A percentile compares a stretch with the other conserved stretches of the same genome.
Evolutionary conservation across 2,113 vertebrate species (phyloP).

Genomic region (Sigmodon hispidus): DNA sequence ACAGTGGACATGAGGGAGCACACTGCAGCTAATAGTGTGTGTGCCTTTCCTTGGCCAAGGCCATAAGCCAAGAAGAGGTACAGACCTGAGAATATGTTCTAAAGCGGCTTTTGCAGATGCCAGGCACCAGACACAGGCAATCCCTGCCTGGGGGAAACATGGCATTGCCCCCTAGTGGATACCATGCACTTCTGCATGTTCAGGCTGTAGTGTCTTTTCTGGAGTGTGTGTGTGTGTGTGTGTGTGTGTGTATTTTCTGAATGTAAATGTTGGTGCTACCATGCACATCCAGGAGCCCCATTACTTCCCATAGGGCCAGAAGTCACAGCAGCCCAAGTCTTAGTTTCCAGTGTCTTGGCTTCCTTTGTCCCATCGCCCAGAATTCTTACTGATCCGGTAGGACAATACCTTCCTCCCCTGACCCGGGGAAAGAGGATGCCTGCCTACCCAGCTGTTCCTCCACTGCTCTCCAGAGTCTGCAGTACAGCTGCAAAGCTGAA

Average conservation of each 20-base stretch:
- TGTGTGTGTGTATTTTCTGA: not conserved
- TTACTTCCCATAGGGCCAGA: not conserved
- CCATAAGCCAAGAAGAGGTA: not conserved
- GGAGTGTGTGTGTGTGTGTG: not conserved
- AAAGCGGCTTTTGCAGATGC: too few relatives aligned
- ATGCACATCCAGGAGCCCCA: not conserved
- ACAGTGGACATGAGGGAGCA: not conserved
- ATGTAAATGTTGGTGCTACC: not conserved
- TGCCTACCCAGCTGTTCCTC: not conserved
- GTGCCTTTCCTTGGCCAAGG: not conserved
- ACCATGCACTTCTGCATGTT: not conserved
- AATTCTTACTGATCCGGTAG: not conserved
- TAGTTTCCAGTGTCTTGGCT: not conserved
- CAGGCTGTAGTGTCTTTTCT: not conserved
- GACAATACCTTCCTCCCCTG: not conserved
- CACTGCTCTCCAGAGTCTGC: not conserved
- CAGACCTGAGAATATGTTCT: not conserved
- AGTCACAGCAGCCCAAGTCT: not conserved
- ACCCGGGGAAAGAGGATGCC: not conserved
- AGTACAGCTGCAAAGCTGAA: not conserved
- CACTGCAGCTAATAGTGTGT: not conserved
- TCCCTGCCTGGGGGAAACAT: not conserved
- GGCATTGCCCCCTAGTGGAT: slow-evolving; percentile 38
- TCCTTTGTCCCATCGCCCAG: not conserved
- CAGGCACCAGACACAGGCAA: too few relatives aligned